Evolutionary conservation across 1,140 invertebrate genomes (phyloP).

Genomic region (Tachypleus tridentatus): DNA sequence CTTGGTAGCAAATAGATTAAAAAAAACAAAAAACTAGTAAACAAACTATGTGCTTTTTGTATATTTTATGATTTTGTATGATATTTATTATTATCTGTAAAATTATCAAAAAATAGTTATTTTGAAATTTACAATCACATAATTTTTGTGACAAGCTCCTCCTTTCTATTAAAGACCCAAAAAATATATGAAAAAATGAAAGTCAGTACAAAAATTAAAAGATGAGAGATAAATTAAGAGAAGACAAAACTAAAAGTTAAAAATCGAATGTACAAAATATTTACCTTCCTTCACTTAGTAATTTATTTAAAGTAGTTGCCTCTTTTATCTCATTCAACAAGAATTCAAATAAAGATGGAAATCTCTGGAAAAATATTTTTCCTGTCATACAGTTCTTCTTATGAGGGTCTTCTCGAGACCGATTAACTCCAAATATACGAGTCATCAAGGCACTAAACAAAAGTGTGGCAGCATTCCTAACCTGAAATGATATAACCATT

Average conservation of each 20-base stretch:
- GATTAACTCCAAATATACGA: constrained; percentile 77
- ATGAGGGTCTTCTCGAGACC: constrained; percentile 50
- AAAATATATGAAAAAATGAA: background rate
- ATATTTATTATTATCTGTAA: too few relatives aligned
- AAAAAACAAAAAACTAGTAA: too few relatives aligned
- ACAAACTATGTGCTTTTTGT: too few relatives aligned
- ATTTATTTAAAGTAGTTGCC: constrained; percentile 30
- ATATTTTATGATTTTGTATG: too few relatives aligned
- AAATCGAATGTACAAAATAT: constrained; percentile 23
- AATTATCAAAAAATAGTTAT: too few relatives aligned
- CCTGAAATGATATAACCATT: constrained; percentile 22
- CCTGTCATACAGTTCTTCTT: constrained; percentile 56
- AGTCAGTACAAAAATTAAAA: background rate
- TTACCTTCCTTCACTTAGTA: constrained; percentile 1
- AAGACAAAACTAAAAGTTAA: background rate
- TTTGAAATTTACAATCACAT: too few relatives aligned
- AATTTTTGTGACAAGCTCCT: too few relatives aligned
- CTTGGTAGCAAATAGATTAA: too few relatives aligned
- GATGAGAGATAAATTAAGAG: background rate
- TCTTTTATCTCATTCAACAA: constrained; percentile 50
- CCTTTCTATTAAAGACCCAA: background rate
- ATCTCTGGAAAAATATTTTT: constrained; percentile 69
- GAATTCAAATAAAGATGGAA: constrained; percentile 63
- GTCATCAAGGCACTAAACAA: constrained; percentile 72
- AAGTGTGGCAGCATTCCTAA: constrained; percentile 71